Evolutionary conservation across 1,140 invertebrate genomes (phyloP), one percentile per base, ranked within the genome.

Genomic region (Cyclina sinensis): DNA sequence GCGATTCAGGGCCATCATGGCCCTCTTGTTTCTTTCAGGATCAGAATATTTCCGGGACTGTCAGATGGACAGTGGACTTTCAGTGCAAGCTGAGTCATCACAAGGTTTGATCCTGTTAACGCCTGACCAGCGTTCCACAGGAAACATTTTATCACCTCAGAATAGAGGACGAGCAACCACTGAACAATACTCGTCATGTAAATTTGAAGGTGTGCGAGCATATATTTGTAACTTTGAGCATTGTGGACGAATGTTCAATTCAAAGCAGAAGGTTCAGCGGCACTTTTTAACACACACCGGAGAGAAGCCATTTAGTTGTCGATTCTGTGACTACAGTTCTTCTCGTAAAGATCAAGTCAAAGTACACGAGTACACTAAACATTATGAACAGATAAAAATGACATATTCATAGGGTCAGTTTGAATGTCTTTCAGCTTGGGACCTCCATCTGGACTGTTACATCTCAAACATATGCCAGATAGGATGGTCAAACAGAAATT

Each of bases 291-390:
- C 73, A 9, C 92, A 92, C 35, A 87, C 68, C 0, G 91, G 88
- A 16, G 88, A 92, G 18, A 89, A 88, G 62, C 89, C 92, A 32
- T 91, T 82, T 78, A 9, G 39, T 21, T 92, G 91, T 81, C 57
- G 48, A 16, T 81, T 89, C 9, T 89, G 81, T 48, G 30, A 30
- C 7, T 54, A 51, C n/a, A 54, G 70, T n/a, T 48, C 73, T 0
- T 9, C 39, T 5, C n/a, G 73, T 14, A 46, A 51, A 39, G 37
- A 43, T 32, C n/a, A 32, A 32, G 14, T 54, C 24, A 54, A 32
- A 35, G 21, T 48, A 14, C 62, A 83, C 16, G 68, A 84, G 24
- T 70, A 9, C 27, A 18, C 32, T 16, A 70, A 70, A 70, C 65
- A 70, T 70, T 62, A 62, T 27, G 24, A 62, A 27, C n/a, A 62